These are phyloP conservation scores for Paramuricea clavata DNA, from an alignment of 92 coral and sea anemone genomes.

Conservation along the genomic window DNA sequence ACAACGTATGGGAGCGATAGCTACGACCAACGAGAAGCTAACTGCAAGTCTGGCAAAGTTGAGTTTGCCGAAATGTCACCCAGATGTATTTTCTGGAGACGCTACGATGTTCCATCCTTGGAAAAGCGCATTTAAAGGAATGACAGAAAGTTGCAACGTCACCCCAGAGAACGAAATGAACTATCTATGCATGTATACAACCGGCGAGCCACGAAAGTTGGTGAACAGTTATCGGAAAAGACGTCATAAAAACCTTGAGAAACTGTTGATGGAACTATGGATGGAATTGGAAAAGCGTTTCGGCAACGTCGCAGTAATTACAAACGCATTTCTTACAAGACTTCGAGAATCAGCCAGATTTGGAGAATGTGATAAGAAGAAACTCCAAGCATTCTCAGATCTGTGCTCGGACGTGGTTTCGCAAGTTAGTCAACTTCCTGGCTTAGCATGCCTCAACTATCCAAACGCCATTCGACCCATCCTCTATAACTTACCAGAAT, in stretches of 20 bases:
- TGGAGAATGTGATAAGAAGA: conserved; percentile 45
- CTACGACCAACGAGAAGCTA: conserved; percentile 11
- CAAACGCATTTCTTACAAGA: conserved; percentile 30
- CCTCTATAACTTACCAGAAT: conserved; percentile 55
- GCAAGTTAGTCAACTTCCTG: conserved; percentile 60
- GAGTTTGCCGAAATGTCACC: conserved; percentile 63
- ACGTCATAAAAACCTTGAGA: conserved; percentile 48
- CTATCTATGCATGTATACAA: conserved; percentile 67
- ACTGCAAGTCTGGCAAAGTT: conserved; percentile 27
- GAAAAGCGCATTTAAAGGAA: background rate
- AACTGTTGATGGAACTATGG: conserved; percentile 55
- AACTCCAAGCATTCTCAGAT: conserved; percentile 61
- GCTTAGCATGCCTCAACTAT: conserved; percentile 67
- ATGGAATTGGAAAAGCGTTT: conserved; percentile 55
- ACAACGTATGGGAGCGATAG: background rate
- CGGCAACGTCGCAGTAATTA: conserved; percentile 51
- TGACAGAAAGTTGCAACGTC: background rate
- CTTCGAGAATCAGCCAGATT: conserved; percentile 36
- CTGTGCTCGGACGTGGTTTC: conserved; percentile 71
- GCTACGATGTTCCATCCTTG: background rate
- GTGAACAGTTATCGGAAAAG: conserved; percentile 69
- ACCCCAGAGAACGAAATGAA: conserved; percentile 9
- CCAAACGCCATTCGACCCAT: conserved; percentile 73
- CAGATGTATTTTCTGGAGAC: conserved; percentile 56
- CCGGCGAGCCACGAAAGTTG: conserved; percentile 56